Evolutionary conservation across 2,888 invertebrate species (phyloP).

Genomic region (Lasioglossum vierecki): DNA sequence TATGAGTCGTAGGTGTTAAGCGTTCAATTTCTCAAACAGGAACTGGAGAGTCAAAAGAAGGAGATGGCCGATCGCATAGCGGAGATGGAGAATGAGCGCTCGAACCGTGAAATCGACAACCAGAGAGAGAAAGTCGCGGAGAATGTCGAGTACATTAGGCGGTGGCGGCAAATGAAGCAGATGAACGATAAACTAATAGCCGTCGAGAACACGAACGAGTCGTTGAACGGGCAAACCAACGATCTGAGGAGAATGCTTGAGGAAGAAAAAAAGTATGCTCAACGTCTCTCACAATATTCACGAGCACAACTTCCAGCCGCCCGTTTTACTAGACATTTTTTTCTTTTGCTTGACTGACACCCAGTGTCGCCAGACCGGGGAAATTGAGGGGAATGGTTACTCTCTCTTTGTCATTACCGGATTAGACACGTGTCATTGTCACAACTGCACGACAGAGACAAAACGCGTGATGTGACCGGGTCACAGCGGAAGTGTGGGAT

Average conservation of each 20-base stretch:
- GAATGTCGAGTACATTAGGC: slow-evolving; percentile 81
- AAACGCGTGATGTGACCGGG: no score
- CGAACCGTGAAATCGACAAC: slow-evolving; percentile 64
- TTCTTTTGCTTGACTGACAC: background rate
- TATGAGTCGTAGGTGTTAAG: background rate
- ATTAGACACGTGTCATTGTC: background rate
- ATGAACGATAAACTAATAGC: slow-evolving; percentile 77
- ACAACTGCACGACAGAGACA: background rate
- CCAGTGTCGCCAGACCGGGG: background rate
- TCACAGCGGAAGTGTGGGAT: no score
- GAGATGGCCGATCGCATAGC: slow-evolving; percentile 72
- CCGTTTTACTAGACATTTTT: background rate
- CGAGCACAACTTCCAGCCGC: background rate
- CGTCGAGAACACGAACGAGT: slow-evolving; percentile 72
- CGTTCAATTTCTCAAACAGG: slow-evolving; percentile 60
- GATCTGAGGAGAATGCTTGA: slow-evolving; percentile 75
- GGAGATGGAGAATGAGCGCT: slow-evolving; percentile 77
- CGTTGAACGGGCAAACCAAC: slow-evolving; percentile 73
- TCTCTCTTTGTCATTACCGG: background rate
- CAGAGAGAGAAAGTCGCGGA: slow-evolving; percentile 79
- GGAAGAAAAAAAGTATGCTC: slow-evolving; percentile 74
- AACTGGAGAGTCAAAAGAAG: slow-evolving; percentile 76
- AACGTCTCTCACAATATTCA: slow-evolving; percentile 18
- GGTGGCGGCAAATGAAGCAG: slow-evolving; percentile 80
- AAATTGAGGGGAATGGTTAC: background rate